Conservation (phyloP, 2,113 vertebrate genomes). For the Dolichallabes microphthalmus region DNA sequence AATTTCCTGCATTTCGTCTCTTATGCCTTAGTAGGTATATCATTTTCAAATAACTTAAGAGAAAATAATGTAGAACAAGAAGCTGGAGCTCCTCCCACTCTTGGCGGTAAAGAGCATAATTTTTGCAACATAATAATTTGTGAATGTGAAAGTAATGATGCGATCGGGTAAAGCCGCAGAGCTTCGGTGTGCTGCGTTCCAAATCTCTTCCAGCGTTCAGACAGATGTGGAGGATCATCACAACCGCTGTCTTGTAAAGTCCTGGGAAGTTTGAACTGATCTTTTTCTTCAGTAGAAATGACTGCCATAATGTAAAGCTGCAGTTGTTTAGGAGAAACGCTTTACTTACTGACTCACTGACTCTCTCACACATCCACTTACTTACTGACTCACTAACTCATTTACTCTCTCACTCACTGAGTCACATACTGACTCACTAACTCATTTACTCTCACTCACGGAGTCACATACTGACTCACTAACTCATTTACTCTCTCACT, state of each 20-base stretch:
- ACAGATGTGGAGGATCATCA: constrained; percentile 55
- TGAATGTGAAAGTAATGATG: constrained; percentile 23
- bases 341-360: neutral
- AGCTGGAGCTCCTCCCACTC: neutral
- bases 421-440: neutral
- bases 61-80: neutral
- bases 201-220: constrained; percentile 40
- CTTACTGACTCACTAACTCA: neutral
- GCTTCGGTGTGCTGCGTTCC: constrained; percentile 46
- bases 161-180: constrained; percentile 28
- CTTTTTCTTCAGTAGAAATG: constrained; percentile 49
- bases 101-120: neutral
- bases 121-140: constrained; percentile 21
- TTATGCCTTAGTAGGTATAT: neutral
- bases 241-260: constrained; percentile 51
- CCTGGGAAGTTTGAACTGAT: constrained; percentile 43
- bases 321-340: neutral
- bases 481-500: neutral
- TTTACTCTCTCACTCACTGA: neutral
- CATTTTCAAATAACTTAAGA: neutral
- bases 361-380: neutral
- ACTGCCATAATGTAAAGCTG: constrained; percentile 29
- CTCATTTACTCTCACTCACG: neutral
- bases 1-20: neutral
- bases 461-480: neutral